Percentiles rank a stretch among this genome's conserved stretches.
These are phyloP conservation scores for Pseudotriccus pelzelni DNA, from an alignment of 2,797 vertebrate species.

Conservation along the genomic window DNA sequence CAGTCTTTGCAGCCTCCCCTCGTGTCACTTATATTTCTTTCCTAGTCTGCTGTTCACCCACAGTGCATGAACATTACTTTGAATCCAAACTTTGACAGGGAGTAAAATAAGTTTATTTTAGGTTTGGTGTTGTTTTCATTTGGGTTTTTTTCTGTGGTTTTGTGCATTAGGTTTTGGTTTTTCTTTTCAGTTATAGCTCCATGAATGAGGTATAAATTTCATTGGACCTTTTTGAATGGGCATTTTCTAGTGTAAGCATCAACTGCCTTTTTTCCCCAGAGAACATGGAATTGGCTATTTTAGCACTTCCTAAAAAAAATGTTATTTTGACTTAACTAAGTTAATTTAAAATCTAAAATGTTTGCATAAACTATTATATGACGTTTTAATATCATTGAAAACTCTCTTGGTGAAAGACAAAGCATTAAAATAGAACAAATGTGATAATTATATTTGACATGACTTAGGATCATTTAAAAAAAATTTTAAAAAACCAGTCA, in stretches of 20 bases:
- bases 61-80: neutral
- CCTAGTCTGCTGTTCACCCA: neutral
- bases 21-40: neutral
- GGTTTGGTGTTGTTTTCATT: neutral
- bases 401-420: neutral
- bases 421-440: neutral
- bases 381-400: neutral
- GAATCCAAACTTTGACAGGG: neutral
- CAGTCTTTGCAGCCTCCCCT: neutral
- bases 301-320: neutral
- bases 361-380: rapidly evolving
- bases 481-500: rapidly evolving
- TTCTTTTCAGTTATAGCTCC: neutral
- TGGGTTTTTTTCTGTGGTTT: too few relatives aligned
- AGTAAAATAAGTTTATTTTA: neutral
- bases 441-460: neutral
- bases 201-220: neutral
- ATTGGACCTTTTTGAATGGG: neutral
- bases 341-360: neutral
- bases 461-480: neutral
- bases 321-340: neutral
- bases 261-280: rapidly evolving
- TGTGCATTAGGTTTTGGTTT: too few relatives aligned
- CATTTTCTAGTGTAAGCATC: neutral
- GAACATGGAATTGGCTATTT: neutral